Evolutionary conservation across 2,888 invertebrate genomes (phyloP), one percentile per base, ranked within the genome.

Genomic region (Stramonita haemastoma): DNA sequence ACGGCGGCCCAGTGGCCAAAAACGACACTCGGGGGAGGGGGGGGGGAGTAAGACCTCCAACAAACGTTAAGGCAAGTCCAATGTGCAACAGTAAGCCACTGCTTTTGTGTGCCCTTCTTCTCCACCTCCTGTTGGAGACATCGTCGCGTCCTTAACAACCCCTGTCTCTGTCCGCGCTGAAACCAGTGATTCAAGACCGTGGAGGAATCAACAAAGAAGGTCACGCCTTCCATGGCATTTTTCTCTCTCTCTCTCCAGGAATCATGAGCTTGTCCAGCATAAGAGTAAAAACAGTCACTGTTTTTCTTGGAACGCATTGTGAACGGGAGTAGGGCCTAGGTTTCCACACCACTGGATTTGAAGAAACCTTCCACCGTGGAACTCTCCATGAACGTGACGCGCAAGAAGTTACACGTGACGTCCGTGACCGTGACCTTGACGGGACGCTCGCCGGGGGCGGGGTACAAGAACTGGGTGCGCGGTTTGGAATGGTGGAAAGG

Each of bases 341-440:
- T 85, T 56, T 89, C 46, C 70, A 81, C 26, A n/a, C 60, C 66
- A n/a, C 60, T 66, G 77, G 89, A 60, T 81, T 92, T 94, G 91
- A 95, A 95, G 91, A 95, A 95, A 6, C 94, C 94, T 66, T 92
- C 91, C 83, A 92, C 92, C 1, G 93, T 93, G 22, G 92, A 90
- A 90, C 94, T 94, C 89, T 95, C 95, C 66, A 94, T 88, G 86
- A 95, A 93, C 13, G 94, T 94, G 46, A 95, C 93, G 17, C 94
- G 94, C 32, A 94, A 90, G 66, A 91, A 91, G 87, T 94, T 92
- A 66, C 92, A 92, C 29, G 94, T 93, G 73, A 95, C 94, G 86
- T 94, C 94, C 0, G 94, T 94, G 84, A 94, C 94, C 34, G 91
- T 91, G 66, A 95, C 92, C 46, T 92, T 89, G 32, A 91, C 89